phyloP scores from a whole-genome alignment of 2,113 vertebrate genomes.

The Miniopterus natalensis region DNA sequence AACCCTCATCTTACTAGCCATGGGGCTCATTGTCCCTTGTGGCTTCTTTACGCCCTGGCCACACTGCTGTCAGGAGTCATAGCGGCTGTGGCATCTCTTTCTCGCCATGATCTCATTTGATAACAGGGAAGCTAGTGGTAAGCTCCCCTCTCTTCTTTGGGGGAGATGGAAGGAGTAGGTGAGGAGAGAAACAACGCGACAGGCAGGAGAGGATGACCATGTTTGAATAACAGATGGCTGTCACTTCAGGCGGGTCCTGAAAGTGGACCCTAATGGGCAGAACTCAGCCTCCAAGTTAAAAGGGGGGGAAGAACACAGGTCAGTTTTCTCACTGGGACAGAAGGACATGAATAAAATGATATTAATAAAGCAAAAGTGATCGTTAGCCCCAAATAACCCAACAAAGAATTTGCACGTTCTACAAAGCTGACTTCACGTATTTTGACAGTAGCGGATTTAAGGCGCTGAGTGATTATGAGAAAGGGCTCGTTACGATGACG shows the following conservation, averaged over 20 bases:
- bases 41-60: not conserved
- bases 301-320: not conserved
- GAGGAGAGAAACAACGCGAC: not conserved
- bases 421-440: not conserved
- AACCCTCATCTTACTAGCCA: not conserved
- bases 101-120: not conserved
- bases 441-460: not conserved
- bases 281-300: not conserved
- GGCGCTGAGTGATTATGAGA: not conserved
- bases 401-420: not conserved
- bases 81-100: not conserved
- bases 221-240: not conserved
- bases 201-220: not conserved
- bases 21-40: too few species aligned
- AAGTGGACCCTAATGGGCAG: not conserved
- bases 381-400: not conserved
- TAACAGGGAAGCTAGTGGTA: not conserved
- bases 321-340: not conserved
- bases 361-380: not conserved
- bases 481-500: not conserved
- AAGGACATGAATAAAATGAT: not conserved
- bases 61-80: too few species aligned
- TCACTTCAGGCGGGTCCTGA: too few species aligned
- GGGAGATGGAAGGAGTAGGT: not conserved
- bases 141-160: not conserved